Evolutionary conservation across 2,113 vertebrate species (phyloP).

Genomic region (Nicator chloris): DNA sequence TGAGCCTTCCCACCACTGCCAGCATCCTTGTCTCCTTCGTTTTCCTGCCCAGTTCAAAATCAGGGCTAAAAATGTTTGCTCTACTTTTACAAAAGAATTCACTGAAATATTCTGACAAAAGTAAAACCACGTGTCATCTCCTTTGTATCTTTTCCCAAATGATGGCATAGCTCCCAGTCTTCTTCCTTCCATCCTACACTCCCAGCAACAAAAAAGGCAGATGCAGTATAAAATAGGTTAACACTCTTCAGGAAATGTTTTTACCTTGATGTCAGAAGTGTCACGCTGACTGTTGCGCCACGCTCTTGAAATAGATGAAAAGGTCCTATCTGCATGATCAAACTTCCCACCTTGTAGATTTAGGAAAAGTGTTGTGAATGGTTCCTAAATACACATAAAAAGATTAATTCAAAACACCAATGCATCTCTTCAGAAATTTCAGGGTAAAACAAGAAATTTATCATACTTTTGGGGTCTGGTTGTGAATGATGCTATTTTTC

Average conservation of each 20-base stretch:
- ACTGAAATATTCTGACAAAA: background rate
- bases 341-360: constrained; percentile 99
- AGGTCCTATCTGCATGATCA: constrained; percentile 96
- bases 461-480: background rate
- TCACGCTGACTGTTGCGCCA: constrained; percentile 98
- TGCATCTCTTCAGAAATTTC: background rate
- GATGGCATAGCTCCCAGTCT: background rate
- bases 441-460: background rate
- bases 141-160: background rate
- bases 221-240: background rate
- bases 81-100: background rate
- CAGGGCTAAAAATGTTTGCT: background rate
- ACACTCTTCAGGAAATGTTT: background rate
- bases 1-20: background rate
- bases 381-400: constrained; percentile 76
- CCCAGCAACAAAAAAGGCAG: background rate
- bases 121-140: background rate
- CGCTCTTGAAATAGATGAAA: constrained; percentile 92
- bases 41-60: background rate
- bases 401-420: background rate
- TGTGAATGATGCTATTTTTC: background rate
- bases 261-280: constrained; percentile 98
- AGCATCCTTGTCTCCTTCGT: background rate
- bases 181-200: background rate
- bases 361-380: constrained; percentile 96